phyloP scores from a whole-genome alignment of 2,888 invertebrate genomes.

The Ischnus inquisitorius region DNA sequence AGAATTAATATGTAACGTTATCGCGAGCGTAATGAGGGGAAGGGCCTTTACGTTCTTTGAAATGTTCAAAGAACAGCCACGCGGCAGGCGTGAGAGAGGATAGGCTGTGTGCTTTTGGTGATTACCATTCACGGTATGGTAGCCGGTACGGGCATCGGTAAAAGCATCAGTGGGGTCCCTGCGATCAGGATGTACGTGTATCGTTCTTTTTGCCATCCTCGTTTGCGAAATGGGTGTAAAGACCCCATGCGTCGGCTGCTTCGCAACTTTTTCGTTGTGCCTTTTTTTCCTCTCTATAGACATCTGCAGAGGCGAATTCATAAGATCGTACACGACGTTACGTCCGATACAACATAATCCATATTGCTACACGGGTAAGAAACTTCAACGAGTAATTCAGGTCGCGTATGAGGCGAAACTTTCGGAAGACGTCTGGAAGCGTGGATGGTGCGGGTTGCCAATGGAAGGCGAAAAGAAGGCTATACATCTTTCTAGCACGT shows the following conservation, averaged over 20 bases:
- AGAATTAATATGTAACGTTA: constrained; percentile 77
- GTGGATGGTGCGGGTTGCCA: constrained; percentile 29
- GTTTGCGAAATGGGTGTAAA: constrained; percentile 34
- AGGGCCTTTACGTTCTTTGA: constrained; percentile 69
- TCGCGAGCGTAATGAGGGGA: constrained; percentile 72
- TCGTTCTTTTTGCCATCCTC: constrained; percentile 32
- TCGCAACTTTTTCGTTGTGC: neutral
- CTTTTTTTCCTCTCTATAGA: neutral
- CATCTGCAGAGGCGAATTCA: neutral
- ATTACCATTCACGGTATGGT: constrained; percentile 59
- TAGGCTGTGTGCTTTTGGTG: constrained; percentile 44
- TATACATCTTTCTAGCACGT: constrained; percentile 46
- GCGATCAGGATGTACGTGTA: constrained; percentile 51
- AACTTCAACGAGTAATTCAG: constrained; percentile 28
- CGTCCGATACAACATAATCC: constrained; percentile 46
- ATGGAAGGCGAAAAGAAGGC: constrained; percentile 40
- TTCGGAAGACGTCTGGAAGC: constrained; percentile 44
- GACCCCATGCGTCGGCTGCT: neutral
- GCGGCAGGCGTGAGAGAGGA: constrained; percentile 26
- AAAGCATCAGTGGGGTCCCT: constrained; percentile 22
- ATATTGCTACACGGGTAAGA: constrained; percentile 19
- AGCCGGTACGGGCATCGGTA: constrained; percentile 29
- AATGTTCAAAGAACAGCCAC: constrained; percentile 59
- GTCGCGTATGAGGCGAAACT: constrained; percentile 49
- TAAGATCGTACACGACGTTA: neutral